A percentile compares a stretch with the other conserved stretches of the same genome.
phyloP scores from a whole-genome alignment of 2,888 invertebrate species.

The Mycalesis mineus region DNA sequence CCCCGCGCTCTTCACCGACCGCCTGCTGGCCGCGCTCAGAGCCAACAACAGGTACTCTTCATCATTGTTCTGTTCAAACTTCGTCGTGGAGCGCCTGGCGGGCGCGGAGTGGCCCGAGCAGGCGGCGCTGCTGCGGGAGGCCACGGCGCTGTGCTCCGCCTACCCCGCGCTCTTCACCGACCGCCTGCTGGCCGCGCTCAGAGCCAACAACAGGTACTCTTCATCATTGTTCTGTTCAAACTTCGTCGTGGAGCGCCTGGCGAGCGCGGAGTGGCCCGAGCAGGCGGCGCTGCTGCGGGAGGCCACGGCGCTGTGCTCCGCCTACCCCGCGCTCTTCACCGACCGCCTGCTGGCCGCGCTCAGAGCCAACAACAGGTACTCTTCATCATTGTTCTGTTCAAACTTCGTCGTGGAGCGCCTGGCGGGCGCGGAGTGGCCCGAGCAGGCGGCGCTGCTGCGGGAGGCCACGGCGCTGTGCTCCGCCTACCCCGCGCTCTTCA shows the following conservation, averaged over 20 bases:
- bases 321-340: constrained; percentile 88
- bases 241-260: constrained; percentile 87
- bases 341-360: constrained; percentile 88
- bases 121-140: constrained; percentile 86
- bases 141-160: constrained; percentile 87
- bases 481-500: constrained; percentile 88
- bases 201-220: constrained; percentile 79
- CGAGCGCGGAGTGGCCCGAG: constrained; percentile 83
- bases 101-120: constrained; percentile 85
- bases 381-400: too few species aligned
- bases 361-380: constrained; percentile 79
- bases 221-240: too few species aligned
- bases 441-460: constrained; percentile 85
- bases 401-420: constrained; percentile 89
- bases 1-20: constrained; percentile 88
- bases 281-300: constrained; percentile 88
- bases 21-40: constrained; percentile 85
- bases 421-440: constrained; percentile 83
- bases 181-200: constrained; percentile 85
- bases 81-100: constrained; percentile 86
- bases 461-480: constrained; percentile 90
- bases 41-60: constrained; percentile 79
- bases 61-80: too few species aligned
- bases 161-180: constrained; percentile 90
- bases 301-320: constrained; percentile 88